Base-by-base conservation (phyloP, 2,797 vertebrate genomes). In the Rhyacichthys aspro region DNA sequence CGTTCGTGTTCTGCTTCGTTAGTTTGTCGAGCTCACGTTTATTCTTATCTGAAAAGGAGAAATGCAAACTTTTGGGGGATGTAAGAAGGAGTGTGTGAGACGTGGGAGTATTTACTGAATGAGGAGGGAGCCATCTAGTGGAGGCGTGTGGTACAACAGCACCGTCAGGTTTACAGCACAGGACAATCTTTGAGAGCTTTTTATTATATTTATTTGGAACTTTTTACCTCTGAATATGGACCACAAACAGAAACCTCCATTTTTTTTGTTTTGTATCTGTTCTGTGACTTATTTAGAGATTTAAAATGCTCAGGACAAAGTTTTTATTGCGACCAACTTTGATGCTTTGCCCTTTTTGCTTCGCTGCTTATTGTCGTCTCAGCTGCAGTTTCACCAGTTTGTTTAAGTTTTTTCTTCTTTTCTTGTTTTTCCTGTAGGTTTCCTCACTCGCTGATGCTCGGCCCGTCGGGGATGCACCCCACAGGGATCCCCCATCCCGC, bases 401-500 rank as follows among this genome's bases (percentile, higher is more conserved):
- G 23, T 39, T 32, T 1, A 39, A 19, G 36, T 7, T 23, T 14
- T 63, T 32, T 50, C 33, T 53, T 16, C 8, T 45, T 39, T 38
- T 9, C 18, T 7, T 3, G 10, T 43, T 46, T 48, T 55, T 56
- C 37, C 53, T 11, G 44, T 87, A 99, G 97, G 97, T 98, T 98
- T 90, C 89, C 96, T 67, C 97, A 97, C 83, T 95, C 97, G 0
- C 89, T 99, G 89, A 95, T 99, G 94, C 92, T 99, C 61, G 92
- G 97, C 70, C 94, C 96, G 0, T 91, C 92, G 0, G 90, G 96
- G 63, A 96, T 98, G 92, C 97, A 98, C 79, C 93, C 96, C 1
- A 95, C 97, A 0, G 96, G 96, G 78, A 98, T 99, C 90, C 95
- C 97, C 1, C 97, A 99, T 83, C 95, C 97, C 0, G 96, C 97